These are phyloP conservation scores for Drosophila littoralis DNA, from an alignment of 1,140 invertebrate genomes.

Conservation along the genomic window DNA sequence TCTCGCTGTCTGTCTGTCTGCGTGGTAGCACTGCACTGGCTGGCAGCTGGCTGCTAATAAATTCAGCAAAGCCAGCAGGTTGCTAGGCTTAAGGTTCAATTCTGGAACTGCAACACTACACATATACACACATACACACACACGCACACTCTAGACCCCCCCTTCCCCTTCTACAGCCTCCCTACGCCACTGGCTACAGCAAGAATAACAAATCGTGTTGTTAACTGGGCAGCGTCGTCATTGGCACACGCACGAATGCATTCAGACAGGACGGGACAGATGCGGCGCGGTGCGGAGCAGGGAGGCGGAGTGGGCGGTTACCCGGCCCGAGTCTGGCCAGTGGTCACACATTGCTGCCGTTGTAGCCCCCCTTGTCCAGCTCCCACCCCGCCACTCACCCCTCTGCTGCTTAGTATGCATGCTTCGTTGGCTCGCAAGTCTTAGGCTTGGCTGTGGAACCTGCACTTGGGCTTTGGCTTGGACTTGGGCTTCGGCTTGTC, in stretches of 20 bases:
- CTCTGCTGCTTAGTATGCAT: slow-evolving; percentile 72
- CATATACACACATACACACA: background rate
- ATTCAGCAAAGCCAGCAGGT: slow-evolving; percentile 81
- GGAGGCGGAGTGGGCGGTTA: background rate
- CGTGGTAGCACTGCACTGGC: slow-evolving; percentile 49
- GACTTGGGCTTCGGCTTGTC: slow-evolving; percentile 55
- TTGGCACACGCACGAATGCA: slow-evolving; percentile 79
- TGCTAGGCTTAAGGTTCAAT: slow-evolving; percentile 74
- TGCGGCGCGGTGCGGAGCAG: background rate
- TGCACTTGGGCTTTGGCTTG: slow-evolving; percentile 21
- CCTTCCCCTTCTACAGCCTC: background rate
- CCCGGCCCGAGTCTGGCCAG: slow-evolving; percentile 35
- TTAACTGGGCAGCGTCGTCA: slow-evolving; percentile 75
- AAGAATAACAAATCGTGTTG: slow-evolving; percentile 82
- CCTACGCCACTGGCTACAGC: background rate
- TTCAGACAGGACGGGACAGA: slow-evolving; percentile 8
- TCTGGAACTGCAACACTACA: slow-evolving; percentile 4
- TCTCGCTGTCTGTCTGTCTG: background rate
- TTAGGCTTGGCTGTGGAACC: slow-evolving; percentile 34
- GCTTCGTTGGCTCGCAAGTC: slow-evolving; percentile 66
- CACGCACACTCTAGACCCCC: background rate
- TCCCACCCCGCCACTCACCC: background rate
- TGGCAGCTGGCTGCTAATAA: slow-evolving; percentile 71
- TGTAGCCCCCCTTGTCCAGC: background rate
- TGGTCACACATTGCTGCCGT: slow-evolving; percentile 65